phyloP scores from a whole-genome alignment of 2,797 vertebrate genomes.

The Margarornis squamiger region DNA sequence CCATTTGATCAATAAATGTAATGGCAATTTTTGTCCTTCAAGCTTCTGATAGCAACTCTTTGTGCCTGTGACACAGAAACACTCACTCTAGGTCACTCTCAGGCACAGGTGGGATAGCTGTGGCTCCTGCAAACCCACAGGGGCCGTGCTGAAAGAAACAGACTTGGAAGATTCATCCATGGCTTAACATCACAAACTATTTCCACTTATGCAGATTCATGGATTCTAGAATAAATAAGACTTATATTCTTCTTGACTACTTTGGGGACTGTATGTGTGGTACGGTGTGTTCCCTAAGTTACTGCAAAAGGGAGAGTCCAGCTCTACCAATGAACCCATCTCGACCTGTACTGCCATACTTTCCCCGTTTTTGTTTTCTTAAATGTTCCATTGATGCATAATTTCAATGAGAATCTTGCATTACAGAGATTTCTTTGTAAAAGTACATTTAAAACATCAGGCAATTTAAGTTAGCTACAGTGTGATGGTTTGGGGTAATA shows the following conservation, averaged over 20 bases:
- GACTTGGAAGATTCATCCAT: not conserved
- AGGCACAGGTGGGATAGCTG: not conserved
- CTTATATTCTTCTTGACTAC: not conserved
- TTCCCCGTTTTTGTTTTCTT: not conserved
- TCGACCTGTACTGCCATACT: accelerated
- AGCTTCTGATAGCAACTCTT: not conserved
- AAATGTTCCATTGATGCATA: not conserved
- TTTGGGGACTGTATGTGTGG: not conserved
- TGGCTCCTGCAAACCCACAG: not conserved
- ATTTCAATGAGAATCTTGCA: not conserved
- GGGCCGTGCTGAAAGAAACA: not conserved
- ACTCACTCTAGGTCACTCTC: not conserved
- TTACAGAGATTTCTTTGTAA: not conserved
- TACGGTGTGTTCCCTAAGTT: not conserved
- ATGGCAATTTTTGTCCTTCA: not conserved
- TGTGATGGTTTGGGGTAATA: not conserved
- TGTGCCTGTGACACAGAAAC: not conserved
- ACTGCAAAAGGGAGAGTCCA: not conserved
- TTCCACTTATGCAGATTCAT: not conserved
- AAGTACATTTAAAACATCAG: not conserved
- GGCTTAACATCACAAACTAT: not conserved
- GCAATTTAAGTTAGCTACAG: not conserved
- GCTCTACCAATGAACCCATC: not conserved
- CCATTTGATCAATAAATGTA: not conserved
- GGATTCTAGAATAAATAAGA: not conserved